These are phyloP conservation scores for Oscarella lobularis DNA, from an alignment of 37 sponge, comb jelly and placozoan genomes.

Conservation along the genomic window DNA sequence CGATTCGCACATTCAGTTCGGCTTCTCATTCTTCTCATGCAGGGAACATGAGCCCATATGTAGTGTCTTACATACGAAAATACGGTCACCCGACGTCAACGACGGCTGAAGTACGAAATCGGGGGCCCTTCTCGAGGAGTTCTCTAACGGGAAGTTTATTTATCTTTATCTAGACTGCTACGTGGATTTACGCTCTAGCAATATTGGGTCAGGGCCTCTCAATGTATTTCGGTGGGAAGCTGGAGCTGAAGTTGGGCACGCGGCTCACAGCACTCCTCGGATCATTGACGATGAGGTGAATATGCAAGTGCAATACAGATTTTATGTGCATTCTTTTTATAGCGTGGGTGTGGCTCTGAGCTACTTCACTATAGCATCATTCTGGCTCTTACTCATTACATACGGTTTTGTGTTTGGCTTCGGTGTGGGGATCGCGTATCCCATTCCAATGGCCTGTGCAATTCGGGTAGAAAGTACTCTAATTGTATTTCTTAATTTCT, in stretches of 20 bases:
- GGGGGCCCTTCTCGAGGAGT: neutral
- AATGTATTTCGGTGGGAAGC: conserved; percentile 64
- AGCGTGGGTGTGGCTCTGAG: neutral
- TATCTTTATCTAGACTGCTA: conserved; percentile 9
- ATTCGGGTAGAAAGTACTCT: conserved; percentile 13
- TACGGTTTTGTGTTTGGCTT: conserved; percentile 81
- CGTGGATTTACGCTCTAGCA: conserved; percentile 44
- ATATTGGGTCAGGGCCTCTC: conserved; percentile 42
- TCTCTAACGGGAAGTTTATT: neutral
- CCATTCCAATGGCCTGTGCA: conserved; percentile 52
- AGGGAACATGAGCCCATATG: conserved; percentile 72
- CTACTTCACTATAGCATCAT: neutral
- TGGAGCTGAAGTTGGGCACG: conserved; percentile 56
- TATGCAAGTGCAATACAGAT: too few species aligned
- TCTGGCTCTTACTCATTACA: conserved; percentile 38
- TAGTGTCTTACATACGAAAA: conserved; percentile 56
- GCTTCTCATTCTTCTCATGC: neutral
- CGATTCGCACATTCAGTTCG: too few species aligned
- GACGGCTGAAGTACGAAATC: neutral
- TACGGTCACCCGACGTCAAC: neutral
- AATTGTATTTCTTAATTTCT: neutral
- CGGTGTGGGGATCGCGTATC: conserved; percentile 68
- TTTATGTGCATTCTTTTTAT: too few species aligned
- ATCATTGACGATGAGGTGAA: conserved; percentile 28
- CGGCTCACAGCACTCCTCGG: conserved; percentile 63